A percentile compares a stretch with the other conserved stretches of the same genome.
Evolutionary conservation across 2,888 invertebrate species (phyloP).

Genomic region (Stomorhina lunata): DNA sequence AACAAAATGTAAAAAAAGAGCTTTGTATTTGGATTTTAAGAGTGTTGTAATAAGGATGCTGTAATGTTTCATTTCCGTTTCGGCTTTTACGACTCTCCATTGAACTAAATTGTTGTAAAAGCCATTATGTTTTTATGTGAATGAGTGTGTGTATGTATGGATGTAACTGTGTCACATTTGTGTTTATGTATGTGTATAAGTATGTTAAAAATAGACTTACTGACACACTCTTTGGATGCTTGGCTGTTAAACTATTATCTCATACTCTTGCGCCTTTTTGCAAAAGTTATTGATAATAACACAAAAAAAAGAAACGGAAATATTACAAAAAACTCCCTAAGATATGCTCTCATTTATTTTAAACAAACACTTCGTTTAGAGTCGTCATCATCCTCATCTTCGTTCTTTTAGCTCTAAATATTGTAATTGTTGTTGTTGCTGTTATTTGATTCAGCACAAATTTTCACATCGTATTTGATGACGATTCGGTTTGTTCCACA

Average conservation of each 20-base stretch:
- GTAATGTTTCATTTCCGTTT: constrained; percentile 45
- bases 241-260: constrained; percentile 37
- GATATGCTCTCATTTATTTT: constrained; percentile 44
- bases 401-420: too few species aligned
- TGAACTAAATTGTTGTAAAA: constrained; percentile 52
- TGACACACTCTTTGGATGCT: constrained; percentile 60
- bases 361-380: constrained; percentile 46
- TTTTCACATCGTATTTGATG: constrained; percentile 61
- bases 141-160: background rate
- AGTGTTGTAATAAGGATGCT: constrained; percentile 49
- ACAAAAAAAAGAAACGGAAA: background rate
- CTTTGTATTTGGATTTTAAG: background rate
- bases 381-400: constrained; percentile 36
- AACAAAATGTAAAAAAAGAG: background rate
- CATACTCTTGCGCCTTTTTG: constrained; percentile 61
- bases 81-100: constrained; percentile 14
- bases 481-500: constrained; percentile 56
- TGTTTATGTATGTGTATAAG: background rate
- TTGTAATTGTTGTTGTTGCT: constrained; percentile 12
- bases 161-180: background rate
- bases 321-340: constrained; percentile 13
- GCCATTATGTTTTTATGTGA: background rate
- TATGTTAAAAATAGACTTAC: constrained; percentile 46
- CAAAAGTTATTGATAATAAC: background rate
- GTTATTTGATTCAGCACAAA: constrained; percentile 36